Evolutionary conservation across 2,888 invertebrate species (phyloP).

Genomic region (Drosophila paramelanica): DNA sequence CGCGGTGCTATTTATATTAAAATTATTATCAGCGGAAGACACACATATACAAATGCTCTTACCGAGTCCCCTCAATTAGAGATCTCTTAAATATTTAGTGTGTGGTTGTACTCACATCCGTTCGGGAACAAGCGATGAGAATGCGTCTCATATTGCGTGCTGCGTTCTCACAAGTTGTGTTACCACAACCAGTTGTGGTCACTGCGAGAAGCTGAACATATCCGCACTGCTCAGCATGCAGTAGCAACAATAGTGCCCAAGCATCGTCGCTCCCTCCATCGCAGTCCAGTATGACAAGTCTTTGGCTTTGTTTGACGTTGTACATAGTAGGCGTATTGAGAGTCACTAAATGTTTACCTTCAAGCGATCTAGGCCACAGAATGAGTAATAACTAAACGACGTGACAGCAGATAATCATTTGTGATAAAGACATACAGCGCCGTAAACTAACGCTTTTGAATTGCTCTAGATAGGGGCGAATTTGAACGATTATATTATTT

Average conservation of each 20-base stretch:
- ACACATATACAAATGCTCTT: too few species aligned
- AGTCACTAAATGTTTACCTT: neutral
- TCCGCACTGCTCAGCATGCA: constrained; percentile 85
- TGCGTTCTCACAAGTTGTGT: constrained; percentile 89
- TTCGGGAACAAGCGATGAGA: constrained; percentile 87
- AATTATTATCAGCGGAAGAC: too few species aligned
- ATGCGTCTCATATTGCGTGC: constrained; percentile 89
- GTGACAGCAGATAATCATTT: constrained; percentile 8
- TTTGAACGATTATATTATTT: constrained; percentile 14
- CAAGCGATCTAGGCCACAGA: neutral
- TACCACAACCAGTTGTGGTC: constrained; percentile 90
- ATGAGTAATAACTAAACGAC: neutral
- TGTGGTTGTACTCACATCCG: constrained; percentile 86
- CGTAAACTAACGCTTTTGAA: neutral
- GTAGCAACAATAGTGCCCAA: constrained; percentile 87
- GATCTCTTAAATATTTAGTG: neutral
- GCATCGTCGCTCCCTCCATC: constrained; percentile 89
- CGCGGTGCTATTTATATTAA: too few species aligned
- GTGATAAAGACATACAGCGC: constrained; percentile 11
- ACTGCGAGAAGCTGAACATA: constrained; percentile 87
- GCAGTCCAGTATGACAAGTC: constrained; percentile 86
- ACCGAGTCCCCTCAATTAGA: neutral
- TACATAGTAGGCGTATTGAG: constrained; percentile 13
- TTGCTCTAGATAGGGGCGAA: constrained; percentile 2
- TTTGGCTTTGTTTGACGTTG: constrained; percentile 15